These are phyloP conservation scores for Bubalus kerabau DNA, from an alignment of 2,113 vertebrate genomes.

Conservation along the genomic window DNA sequence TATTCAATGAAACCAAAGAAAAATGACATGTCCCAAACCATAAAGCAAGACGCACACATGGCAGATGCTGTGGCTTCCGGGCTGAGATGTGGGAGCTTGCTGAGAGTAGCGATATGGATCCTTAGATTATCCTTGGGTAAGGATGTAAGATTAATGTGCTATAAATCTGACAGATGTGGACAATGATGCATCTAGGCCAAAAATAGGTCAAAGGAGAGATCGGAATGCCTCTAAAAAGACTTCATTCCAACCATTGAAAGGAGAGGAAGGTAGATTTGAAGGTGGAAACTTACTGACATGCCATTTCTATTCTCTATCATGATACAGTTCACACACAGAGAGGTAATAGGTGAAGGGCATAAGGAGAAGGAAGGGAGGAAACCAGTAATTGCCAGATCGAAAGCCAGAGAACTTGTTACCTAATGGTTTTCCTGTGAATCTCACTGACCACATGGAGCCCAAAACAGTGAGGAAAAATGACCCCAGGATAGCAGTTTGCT, in stretches of 20 bases:
- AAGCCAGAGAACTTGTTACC: not conserved
- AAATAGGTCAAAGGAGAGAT: not conserved
- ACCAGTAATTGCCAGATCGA: not conserved
- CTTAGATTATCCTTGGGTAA: not conserved
- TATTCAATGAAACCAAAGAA: constrained; percentile 32
- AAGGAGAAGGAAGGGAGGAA: not conserved
- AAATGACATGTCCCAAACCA: not conserved
- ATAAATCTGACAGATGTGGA: not conserved
- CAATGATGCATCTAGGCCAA: not conserved
- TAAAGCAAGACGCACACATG: not conserved
- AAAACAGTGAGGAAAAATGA: not conserved
- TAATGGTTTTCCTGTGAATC: not conserved
- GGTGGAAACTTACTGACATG: not conserved
- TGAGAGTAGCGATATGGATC: not conserved
- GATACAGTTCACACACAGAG: not conserved
- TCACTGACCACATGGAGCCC: not conserved
- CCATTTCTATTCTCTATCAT: not conserved
- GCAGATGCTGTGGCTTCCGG: not conserved
- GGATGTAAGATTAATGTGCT: not conserved
- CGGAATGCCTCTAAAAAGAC: not conserved
- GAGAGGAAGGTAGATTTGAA: not conserved
- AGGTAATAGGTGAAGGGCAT: not conserved
- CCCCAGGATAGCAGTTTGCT: not conserved
- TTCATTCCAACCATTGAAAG: not conserved
- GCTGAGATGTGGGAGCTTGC: not conserved